Evolutionary conservation across 1,140 invertebrate genomes (phyloP), one percentile per base, ranked within the genome.

Genomic region (Epicauta chinensis): DNA sequence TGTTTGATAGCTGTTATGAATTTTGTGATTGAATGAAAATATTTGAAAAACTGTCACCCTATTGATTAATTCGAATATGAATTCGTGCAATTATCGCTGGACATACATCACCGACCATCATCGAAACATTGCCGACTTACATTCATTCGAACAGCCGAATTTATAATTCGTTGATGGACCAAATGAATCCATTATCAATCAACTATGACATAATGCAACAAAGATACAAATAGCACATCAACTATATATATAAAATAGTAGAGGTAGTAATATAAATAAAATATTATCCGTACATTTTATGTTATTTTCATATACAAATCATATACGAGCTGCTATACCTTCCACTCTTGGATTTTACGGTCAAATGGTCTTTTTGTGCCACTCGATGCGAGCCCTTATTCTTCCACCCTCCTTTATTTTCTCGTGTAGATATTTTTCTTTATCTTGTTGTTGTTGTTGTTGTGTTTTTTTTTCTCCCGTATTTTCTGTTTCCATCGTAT

Each of bases 11-110:
- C 47, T 38, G 46, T 55, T 58, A 51, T 54, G 51, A 60, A 60
- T 60, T 23, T 23, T 53, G 47, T 60, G 54, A 60, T 56, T 52
- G 54, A 56, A 54, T 60, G 58, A 56, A 60, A 60, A 60, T 60
- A 60, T 56, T 56, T 48, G 57, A 59, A 59, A 59, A 48, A 47
- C 48, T 55, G 55, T 60, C 58, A 49, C 45, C 58, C 35, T 42
- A 54, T 36, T 37, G 51, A 40, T 29, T 52, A 52, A 58, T 54
- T 52, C 46, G 53, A 50, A 45, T 50, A 47, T 55, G 43, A 49
- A 55, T 55, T 50, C 36, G 34, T 50, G 46, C 53, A 55, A 50
- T 54, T 54, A 54, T 39, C 36, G 12, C 45, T 11, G 12, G 10
- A 54, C 36, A 49, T 49, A 49, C 46, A 49, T 49, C 45, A 47